Conservation (phyloP, 2,888 invertebrate species). For the Cantharis rufa region DNA sequence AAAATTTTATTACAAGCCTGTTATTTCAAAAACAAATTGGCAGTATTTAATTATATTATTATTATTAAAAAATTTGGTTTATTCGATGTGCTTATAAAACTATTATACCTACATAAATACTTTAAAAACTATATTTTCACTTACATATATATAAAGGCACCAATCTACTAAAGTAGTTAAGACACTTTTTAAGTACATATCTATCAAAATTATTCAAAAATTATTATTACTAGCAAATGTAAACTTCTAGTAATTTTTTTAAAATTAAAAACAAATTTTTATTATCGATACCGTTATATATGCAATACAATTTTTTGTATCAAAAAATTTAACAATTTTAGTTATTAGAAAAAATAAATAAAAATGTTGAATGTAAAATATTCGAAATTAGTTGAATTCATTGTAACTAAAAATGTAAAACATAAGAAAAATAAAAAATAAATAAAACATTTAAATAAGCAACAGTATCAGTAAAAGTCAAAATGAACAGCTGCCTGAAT, state of each 20-base stretch:
- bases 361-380: neutral
- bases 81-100: neutral
- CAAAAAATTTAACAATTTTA: too few species aligned
- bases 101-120: neutral
- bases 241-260: neutral
- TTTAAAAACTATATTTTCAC: neutral
- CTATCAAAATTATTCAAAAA: neutral
- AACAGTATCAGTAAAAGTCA: neutral
- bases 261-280: neutral
- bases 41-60: neutral
- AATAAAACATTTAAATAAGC: neutral
- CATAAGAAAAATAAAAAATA: neutral
- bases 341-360: neutral
- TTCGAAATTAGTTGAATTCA: too few species aligned
- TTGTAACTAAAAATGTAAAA: neutral
- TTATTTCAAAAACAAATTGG: neutral
- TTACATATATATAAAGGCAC: neutral
- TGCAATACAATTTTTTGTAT: too few species aligned
- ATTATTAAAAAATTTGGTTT: neutral
- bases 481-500: slow-evolving; percentile 1
- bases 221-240: neutral
- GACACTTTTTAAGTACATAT: neutral
- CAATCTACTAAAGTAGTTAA: neutral
- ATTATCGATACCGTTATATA: neutral
- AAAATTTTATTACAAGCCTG: neutral